Conservation (phyloP, 2,113 vertebrate species). For the Odobenus rosmarus region DNA sequence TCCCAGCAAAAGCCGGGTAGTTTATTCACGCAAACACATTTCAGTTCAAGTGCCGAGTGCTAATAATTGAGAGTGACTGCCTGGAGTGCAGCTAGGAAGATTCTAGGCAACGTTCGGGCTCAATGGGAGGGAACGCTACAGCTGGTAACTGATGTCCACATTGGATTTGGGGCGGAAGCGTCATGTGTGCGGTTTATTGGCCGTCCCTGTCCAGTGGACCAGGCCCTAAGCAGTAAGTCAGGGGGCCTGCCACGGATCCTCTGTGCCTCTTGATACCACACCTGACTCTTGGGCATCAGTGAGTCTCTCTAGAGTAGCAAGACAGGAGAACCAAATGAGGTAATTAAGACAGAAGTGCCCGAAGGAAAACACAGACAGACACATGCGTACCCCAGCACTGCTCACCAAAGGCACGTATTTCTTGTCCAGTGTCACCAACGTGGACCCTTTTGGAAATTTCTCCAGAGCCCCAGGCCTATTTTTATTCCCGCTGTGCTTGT, state of each 20-base stretch:
- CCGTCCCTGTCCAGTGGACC: not conserved
- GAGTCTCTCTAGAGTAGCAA: not conserved
- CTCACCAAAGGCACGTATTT: not conserved
- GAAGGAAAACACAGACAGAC: not conserved
- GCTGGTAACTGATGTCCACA: not conserved
- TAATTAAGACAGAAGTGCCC: not conserved
- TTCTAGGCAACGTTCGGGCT: not conserved
- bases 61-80: not conserved
- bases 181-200: not conserved
- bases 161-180: not conserved
- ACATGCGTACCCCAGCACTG: not conserved
- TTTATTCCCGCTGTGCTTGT: not conserved
- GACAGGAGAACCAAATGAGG: not conserved
- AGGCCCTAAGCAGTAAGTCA: not conserved
- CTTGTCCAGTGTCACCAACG: not conserved
- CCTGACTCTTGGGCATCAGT: not conserved
- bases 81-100: not conserved
- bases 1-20: not conserved
- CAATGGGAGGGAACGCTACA: not conserved
- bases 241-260: not conserved
- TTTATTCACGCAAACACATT: not conserved
- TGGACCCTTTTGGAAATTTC: not conserved
- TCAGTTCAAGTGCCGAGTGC: not conserved
- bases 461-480: not conserved
- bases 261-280: not conserved